Percentiles rank a stretch among this genome's conserved stretches.
Conservation (phyloP, 1,140 invertebrate genomes). For the Drosophila arizonae region DNA sequence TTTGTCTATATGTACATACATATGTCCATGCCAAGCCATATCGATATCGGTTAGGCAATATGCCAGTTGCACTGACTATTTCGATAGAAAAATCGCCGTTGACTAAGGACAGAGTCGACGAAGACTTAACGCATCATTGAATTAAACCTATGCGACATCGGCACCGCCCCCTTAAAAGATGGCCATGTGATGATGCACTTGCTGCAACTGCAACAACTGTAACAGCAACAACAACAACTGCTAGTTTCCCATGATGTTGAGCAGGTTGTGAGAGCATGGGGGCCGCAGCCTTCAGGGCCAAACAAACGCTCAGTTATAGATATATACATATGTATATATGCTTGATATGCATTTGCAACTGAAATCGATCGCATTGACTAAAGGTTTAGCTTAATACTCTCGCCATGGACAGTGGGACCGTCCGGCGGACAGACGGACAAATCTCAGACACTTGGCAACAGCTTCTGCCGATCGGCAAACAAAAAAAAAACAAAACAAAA, state of each 20-base stretch:
- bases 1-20: no score
- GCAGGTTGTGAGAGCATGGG: slow-evolving; percentile 18
- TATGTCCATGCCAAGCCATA: background rate
- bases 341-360: background rate
- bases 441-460: slow-evolving; percentile 4
- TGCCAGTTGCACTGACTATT: background rate
- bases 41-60: background rate
- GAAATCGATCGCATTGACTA: slow-evolving; percentile 36
- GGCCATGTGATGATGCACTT: slow-evolving; percentile 17
- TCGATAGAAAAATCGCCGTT: background rate
- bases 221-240: slow-evolving; percentile 13
- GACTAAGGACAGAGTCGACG: slow-evolving; percentile 6
- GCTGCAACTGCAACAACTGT: slow-evolving; percentile 15
- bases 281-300: slow-evolving; percentile 16
- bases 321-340: slow-evolving; percentile 6
- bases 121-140: slow-evolving; percentile 38
- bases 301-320: background rate
- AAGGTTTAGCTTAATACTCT: slow-evolving; percentile 25
- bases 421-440: background rate
- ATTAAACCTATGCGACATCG: slow-evolving; percentile 16
- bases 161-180: background rate
- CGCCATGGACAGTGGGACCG: background rate
- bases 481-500: background rate
- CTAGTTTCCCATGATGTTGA: slow-evolving; percentile 37
- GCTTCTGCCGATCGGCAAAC: slow-evolving; percentile 26